Evolutionary conservation across 2,888 invertebrate genomes (phyloP).

Genomic region (Opisthograptis luteolata): DNA sequence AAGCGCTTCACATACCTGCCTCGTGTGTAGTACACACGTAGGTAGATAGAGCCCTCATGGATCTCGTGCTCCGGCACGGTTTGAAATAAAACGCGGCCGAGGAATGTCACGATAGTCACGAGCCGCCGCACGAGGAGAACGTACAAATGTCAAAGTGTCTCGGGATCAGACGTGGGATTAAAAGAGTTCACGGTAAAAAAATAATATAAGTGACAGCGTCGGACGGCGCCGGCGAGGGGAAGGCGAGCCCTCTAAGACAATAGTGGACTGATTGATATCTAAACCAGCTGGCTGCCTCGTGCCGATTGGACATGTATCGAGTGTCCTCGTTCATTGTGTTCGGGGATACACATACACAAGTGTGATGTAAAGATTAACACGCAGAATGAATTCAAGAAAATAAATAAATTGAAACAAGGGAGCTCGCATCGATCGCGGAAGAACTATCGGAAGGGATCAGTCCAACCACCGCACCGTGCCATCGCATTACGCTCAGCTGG

Average conservation of each 20-base stretch:
- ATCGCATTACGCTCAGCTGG: constrained; percentile 28
- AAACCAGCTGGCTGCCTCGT: not conserved
- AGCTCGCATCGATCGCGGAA: constrained; percentile 25
- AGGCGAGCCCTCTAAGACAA: constrained; percentile 32
- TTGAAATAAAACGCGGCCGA: constrained; percentile 36
- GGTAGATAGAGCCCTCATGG: constrained; percentile 5
- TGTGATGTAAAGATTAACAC: no score
- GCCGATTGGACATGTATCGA: not conserved
- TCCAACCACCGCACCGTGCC: constrained; percentile 25
- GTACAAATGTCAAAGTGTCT: constrained; percentile 37
- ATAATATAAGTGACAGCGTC: constrained; percentile 36
- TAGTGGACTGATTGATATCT: constrained; percentile 23
- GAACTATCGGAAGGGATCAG: constrained; percentile 35
- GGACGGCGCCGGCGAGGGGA: constrained; percentile 14
- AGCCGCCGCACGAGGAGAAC: constrained; percentile 30
- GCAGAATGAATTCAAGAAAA: not conserved
- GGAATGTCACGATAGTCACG: constrained; percentile 42
- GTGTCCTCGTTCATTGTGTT: not conserved
- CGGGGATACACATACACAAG: no score
- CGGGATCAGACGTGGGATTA: constrained; percentile 41
- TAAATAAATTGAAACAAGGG: constrained; percentile 9
- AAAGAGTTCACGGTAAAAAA: constrained; percentile 40
- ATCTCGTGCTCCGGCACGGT: constrained; percentile 30
- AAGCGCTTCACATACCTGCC: constrained; percentile 7
- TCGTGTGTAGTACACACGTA: no score